Percentiles rank a stretch among this genome's conserved stretches.
These are phyloP conservation scores for Sisor rabdophorus DNA, from an alignment of 2,113 vertebrate species.

Conservation along the genomic window DNA sequence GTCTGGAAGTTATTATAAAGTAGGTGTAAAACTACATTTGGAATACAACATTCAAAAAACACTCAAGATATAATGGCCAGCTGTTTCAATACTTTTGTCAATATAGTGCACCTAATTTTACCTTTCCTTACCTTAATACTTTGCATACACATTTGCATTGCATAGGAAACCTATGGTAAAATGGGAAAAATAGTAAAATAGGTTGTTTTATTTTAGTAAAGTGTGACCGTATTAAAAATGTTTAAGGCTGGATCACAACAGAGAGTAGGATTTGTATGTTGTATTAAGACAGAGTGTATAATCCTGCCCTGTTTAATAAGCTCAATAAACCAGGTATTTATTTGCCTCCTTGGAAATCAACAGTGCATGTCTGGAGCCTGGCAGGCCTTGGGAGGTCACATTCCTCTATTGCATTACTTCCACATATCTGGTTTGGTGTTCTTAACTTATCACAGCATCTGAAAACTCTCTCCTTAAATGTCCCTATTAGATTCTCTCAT, in stretches of 20 bases:
- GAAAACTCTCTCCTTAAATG: slow-evolving; percentile 35
- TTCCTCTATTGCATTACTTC: slow-evolving; percentile 41
- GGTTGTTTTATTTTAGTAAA: neutral
- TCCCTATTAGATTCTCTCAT: slow-evolving; percentile 28
- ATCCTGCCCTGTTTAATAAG: slow-evolving; percentile 23
- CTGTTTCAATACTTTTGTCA: too few relatives aligned
- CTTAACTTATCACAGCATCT: slow-evolving; percentile 33
- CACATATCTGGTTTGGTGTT: slow-evolving; percentile 37
- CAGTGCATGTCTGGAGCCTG: slow-evolving; percentile 26
- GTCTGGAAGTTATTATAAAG: too few relatives aligned
- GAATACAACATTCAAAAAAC: too few relatives aligned
- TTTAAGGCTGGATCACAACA: slow-evolving; percentile 9
- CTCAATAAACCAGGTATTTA: slow-evolving; percentile 36
- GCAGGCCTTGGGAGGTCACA: slow-evolving; percentile 26
- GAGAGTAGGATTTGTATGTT: slow-evolving; percentile 2
- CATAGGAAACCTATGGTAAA: too few relatives aligned
- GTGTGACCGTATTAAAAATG: slow-evolving; percentile 2
- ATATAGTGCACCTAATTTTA: too few relatives aligned
- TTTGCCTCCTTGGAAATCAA: slow-evolving; percentile 37
- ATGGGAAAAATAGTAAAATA: neutral
- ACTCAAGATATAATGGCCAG: too few relatives aligned
- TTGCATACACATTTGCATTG: neutral
- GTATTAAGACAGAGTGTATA: neutral
- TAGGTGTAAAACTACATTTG: too few relatives aligned
- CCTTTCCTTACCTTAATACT: too few relatives aligned